These are phyloP conservation scores for Zoanthus sansibaricus DNA, from an alignment of 92 coral and sea anemone genomes.

Conservation along the genomic window DNA sequence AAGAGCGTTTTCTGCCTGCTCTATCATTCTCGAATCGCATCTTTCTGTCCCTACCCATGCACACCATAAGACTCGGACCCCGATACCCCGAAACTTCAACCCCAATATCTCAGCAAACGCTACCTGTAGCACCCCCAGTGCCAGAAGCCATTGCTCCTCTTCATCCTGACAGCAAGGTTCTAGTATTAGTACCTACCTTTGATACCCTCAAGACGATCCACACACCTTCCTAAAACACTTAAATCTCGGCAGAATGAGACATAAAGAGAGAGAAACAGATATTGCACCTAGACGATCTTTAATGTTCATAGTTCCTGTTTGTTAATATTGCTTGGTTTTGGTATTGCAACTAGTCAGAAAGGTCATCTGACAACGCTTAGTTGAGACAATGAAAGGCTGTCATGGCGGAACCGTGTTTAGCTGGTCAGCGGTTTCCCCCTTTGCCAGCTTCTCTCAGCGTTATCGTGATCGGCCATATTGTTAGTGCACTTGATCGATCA, in stretches of 20 bases:
- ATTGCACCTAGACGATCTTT: neutral
- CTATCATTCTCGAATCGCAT: conserved; percentile 13
- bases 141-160: neutral
- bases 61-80: conserved; percentile 27
- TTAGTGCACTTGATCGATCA: no score
- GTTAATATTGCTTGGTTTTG: neutral
- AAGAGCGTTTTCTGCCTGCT: conserved; percentile 41
- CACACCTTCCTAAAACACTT: neutral
- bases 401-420: neutral
- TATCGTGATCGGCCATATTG: no score
- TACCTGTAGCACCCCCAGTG: no score
- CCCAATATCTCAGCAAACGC: no score
- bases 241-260: no score
- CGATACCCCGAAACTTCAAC: conserved; percentile 17
- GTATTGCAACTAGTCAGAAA: neutral
- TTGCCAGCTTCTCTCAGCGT: no score
- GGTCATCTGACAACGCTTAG: neutral
- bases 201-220: neutral
- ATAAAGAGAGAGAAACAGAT: neutral
- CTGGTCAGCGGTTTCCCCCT: neutral
- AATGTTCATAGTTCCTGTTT: neutral
- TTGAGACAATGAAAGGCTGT: neutral
- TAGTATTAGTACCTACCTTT: neutral
- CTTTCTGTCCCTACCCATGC: conserved; percentile 13
- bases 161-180: neutral